Evolutionary conservation across 2,888 invertebrate genomes (phyloP).

Genomic region (Meliscaeva auricollis): DNA sequence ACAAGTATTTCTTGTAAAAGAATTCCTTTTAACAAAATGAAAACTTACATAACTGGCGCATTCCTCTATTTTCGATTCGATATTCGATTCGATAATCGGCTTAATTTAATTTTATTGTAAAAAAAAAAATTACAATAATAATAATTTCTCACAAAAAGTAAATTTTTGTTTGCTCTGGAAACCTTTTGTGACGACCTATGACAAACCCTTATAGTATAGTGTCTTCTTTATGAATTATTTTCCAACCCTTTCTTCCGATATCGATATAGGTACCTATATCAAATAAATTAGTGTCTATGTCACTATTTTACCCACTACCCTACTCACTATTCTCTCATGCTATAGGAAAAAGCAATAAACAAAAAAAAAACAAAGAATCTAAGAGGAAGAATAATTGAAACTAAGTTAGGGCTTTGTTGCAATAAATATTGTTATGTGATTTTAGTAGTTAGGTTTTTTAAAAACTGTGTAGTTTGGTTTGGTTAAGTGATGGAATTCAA

Average conservation of each 20-base stretch:
- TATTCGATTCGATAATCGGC: slow-evolving; percentile 20
- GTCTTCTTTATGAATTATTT: slow-evolving; percentile 10
- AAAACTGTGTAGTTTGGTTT: slow-evolving; percentile 29
- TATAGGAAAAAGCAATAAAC: not conserved
- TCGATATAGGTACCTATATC: too few relatives aligned
- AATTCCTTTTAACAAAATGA: not conserved
- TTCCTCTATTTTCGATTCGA: slow-evolving; percentile 14
- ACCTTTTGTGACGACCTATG: slow-evolving; percentile 49
- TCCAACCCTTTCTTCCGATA: slow-evolving; percentile 24
- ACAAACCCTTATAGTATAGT: not conserved
- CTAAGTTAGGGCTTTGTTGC: slow-evolving; percentile 18
- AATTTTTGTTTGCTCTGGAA: slow-evolving; percentile 38
- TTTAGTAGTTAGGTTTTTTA: slow-evolving; percentile 48
- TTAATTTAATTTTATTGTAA: slow-evolving; percentile 7
- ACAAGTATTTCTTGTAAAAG: not conserved
- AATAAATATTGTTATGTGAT: slow-evolving; percentile 39
- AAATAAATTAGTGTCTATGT: slow-evolving; percentile 10
- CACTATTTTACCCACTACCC: not conserved
- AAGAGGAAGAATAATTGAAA: slow-evolving; percentile 36
- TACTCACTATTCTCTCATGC: not conserved
- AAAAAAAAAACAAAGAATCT: slow-evolving; percentile 23
- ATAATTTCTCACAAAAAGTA: slow-evolving; percentile 14
- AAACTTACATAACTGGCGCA: slow-evolving; percentile 4
- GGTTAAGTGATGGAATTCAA: slow-evolving; percentile 10
- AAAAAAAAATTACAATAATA: not conserved